Evolutionary conservation across 2,113 vertebrate species (phyloP).

Genomic region (Sceloporus undulatus): DNA sequence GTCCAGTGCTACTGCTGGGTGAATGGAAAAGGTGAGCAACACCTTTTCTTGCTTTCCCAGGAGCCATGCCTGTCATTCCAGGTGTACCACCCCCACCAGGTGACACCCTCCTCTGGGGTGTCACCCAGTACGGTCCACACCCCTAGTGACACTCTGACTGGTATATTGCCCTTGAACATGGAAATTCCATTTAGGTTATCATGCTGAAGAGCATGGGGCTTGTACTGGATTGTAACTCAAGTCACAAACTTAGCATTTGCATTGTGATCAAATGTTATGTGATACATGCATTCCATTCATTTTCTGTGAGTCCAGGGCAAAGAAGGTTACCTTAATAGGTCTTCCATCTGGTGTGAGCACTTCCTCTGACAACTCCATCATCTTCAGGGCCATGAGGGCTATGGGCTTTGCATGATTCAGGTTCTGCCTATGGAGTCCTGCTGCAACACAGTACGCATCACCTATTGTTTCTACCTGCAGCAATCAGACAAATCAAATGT

Average conservation of each 20-base stretch:
- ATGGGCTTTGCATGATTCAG: conserved; percentile 96
- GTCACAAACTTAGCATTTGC: neutral
- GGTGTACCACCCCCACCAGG: too few species aligned
- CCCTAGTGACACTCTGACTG: neutral
- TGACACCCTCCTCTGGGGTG: too few species aligned
- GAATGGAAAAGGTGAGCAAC: too few species aligned
- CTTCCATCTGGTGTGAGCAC: conserved; percentile 95
- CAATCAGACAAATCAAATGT: conserved; percentile 66
- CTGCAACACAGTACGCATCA: conserved; percentile 96
- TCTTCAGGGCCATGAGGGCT: conserved; percentile 97
- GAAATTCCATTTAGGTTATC: neutral
- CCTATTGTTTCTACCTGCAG: conserved; percentile 98
- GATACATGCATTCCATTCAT: neutral
- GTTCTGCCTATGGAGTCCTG: conserved; percentile 95
- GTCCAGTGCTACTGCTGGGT: too few species aligned
- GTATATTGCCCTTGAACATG: neutral
- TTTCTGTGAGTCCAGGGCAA: conserved; percentile 13
- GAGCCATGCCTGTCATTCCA: too few species aligned
- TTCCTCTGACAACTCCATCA: conserved; percentile 99
- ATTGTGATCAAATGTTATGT: neutral
- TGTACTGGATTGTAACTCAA: neutral
- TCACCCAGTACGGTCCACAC: too few species aligned
- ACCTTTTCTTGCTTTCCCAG: too few species aligned
- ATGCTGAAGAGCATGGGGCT: too few species aligned
- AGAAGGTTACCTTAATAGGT: conserved; percentile 90